These are phyloP conservation scores for Anoplolepis gracilipes DNA, from an alignment of 1,140 invertebrate genomes.

Conservation along the genomic window DNA sequence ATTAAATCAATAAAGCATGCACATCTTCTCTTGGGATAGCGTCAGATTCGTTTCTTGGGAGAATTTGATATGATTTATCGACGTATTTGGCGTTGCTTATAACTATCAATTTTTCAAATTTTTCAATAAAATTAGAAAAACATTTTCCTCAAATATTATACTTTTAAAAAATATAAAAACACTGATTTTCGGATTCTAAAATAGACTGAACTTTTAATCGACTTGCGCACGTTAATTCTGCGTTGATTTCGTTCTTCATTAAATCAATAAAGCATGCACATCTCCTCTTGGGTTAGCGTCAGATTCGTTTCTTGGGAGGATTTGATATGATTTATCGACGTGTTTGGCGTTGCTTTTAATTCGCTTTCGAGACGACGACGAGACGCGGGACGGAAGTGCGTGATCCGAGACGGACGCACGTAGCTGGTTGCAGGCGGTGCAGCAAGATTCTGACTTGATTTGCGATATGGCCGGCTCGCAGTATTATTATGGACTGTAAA, in stretches of 20 bases:
- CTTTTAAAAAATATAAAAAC: no score
- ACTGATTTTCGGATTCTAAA: no score
- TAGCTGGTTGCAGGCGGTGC: constrained; percentile 17
- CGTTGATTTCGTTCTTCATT: neutral
- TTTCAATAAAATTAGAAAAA: no score
- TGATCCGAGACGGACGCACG: constrained; percentile 10
- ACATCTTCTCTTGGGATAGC: neutral
- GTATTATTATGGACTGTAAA: constrained; percentile 59
- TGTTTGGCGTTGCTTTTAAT: constrained; percentile 1
- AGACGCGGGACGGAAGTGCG: constrained; percentile 3
- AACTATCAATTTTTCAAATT: neutral
- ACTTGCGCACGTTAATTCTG: neutral
- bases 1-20: constrained; percentile 27
- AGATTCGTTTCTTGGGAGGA: neutral
- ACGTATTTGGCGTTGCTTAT: neutral
- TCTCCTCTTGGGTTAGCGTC: neutral
- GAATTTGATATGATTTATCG: neutral
- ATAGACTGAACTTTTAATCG: neutral
- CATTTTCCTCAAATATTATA: no score
- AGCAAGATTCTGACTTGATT: constrained; percentile 20
- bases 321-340: neutral
- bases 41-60: neutral
- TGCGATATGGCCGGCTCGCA: constrained; percentile 29
- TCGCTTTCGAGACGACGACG: neutral
- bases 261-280: constrained; percentile 17